Conservation (phyloP, 2,888 invertebrate genomes). For the Rotaria sp. region DNA sequence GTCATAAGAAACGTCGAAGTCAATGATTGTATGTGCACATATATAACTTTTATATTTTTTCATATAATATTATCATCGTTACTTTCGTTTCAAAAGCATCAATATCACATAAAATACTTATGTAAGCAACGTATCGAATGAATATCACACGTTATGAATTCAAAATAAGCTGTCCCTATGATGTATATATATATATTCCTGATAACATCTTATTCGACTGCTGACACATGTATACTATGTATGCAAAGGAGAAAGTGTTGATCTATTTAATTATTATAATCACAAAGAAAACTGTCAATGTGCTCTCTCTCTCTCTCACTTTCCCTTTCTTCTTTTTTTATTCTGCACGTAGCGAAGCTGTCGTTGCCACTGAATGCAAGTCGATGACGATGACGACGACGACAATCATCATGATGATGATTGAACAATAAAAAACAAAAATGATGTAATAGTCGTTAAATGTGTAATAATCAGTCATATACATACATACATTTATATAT, state of each 20-base stretch:
- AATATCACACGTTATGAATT: background rate
- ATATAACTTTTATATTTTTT: background rate
- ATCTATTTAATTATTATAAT: background rate
- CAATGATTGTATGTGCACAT: background rate
- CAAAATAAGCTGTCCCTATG: background rate
- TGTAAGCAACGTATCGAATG: background rate
- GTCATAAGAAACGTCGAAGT: background rate
- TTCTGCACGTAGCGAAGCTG: background rate
- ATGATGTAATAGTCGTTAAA: background rate
- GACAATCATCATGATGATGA: background rate
- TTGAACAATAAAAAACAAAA: conserved; percentile 10
- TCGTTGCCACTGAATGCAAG: background rate
- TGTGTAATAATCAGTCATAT: background rate
- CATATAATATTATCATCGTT: no score
- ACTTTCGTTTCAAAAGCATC: background rate
- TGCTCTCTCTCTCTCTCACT: background rate
- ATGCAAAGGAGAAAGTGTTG: background rate
- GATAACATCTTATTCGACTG: no score
- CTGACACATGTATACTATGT: background rate
- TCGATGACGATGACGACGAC: background rate
- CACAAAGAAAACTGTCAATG: background rate
- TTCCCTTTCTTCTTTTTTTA: background rate
- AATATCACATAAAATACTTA: background rate
- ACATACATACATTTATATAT: background rate
- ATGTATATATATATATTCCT: background rate